phyloP scores from a whole-genome alignment of 2,113 vertebrate species.

The Pleuronectes platessa region DNA sequence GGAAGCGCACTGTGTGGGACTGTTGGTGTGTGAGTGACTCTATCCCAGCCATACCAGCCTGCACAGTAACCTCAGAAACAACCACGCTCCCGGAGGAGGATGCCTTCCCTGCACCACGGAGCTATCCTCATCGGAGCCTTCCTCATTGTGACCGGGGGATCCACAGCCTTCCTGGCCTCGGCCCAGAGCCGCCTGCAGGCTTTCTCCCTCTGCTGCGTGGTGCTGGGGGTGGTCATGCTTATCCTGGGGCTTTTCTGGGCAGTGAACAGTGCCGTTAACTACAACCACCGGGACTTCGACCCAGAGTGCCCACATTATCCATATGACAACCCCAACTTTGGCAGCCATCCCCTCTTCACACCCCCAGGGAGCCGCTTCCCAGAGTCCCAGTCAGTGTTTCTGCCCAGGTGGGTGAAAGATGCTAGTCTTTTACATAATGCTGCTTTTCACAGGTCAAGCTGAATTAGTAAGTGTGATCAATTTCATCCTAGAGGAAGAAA shows the following conservation, averaged over 20 bases:
- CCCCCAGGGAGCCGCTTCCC: slow-evolving; percentile 78
- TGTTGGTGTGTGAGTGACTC: slow-evolving; percentile 51
- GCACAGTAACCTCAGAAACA: slow-evolving; percentile 42
- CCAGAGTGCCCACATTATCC: slow-evolving; percentile 75
- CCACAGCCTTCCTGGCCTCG: slow-evolving; percentile 82
- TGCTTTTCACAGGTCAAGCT: not conserved
- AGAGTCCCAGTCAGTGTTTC: slow-evolving; percentile 81
- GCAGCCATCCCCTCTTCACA: slow-evolving; percentile 78
- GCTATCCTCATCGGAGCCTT: slow-evolving; percentile 83
- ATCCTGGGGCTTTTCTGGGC: slow-evolving; percentile 85
- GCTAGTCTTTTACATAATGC: not conserved
- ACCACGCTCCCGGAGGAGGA: slow-evolving; percentile 58
- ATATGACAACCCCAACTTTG: slow-evolving; percentile 79
- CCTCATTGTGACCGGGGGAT: slow-evolving; percentile 84
- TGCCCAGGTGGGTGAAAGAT: slow-evolving; percentile 77
- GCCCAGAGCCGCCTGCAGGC: slow-evolving; percentile 81
- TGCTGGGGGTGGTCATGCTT: slow-evolving; percentile 84
- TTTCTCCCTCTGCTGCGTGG: slow-evolving; percentile 86
- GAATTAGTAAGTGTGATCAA: not conserved
- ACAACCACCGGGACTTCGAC: slow-evolving; percentile 71
- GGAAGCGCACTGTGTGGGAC: slow-evolving; percentile 33
- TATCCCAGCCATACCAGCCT: slow-evolving; percentile 50
- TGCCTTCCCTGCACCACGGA: slow-evolving; percentile 85
- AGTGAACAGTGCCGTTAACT: slow-evolving; percentile 77
- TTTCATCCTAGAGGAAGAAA: not conserved